These are phyloP conservation scores for Bambusicola thoracicus DNA, from an alignment of 2,113 vertebrate genomes.

Conservation along the genomic window DNA sequence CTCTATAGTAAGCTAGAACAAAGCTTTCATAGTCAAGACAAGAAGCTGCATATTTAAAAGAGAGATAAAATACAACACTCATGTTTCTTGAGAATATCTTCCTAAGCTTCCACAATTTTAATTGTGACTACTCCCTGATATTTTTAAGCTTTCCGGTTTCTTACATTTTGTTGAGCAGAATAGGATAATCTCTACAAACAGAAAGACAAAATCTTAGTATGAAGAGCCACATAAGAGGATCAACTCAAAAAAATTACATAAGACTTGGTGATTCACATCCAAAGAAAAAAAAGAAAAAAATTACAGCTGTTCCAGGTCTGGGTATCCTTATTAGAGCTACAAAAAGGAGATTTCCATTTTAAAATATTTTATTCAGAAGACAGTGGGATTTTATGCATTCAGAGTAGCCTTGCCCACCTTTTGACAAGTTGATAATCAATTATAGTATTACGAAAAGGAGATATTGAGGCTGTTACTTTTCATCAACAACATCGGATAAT, in stretches of 20 bases:
- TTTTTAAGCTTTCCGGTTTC: background rate
- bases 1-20: background rate
- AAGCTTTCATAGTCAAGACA: background rate
- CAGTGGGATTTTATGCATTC: background rate
- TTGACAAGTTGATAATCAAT: background rate
- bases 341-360: background rate
- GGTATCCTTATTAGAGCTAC: background rate
- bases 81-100: background rate
- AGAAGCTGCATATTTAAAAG: background rate
- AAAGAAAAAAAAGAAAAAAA: background rate
- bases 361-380: background rate
- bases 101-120: background rate
- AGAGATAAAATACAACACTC: fast-evolving
- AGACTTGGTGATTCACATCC: background rate
- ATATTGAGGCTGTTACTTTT: background rate
- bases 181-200: background rate
- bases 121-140: background rate
- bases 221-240: background rate
- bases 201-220: background rate
- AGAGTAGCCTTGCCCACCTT: background rate
- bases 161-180: background rate
- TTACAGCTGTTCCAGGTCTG: background rate
- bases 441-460: background rate
- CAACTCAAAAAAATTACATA: background rate
- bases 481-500: background rate